Percentiles rank a stretch among this genome's conserved stretches.
phyloP scores from a whole-genome alignment of 2,797 vertebrate species.

The Molossus molossus region DNA sequence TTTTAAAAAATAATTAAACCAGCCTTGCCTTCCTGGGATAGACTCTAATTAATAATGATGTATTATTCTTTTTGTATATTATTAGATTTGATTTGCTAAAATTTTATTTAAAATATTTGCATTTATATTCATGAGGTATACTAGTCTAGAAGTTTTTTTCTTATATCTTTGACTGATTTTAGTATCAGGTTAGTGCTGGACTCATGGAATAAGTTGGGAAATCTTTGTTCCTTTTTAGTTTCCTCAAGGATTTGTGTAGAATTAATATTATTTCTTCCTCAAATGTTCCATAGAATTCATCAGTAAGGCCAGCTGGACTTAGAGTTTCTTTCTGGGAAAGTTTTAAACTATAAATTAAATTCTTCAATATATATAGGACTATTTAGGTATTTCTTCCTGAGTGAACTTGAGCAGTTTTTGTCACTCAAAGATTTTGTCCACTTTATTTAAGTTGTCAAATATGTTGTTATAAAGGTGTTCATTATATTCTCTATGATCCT shows the following conservation, averaged over 20 bases:
- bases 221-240: neutral
- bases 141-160: neutral
- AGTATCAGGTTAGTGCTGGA: neutral
- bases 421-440: neutral
- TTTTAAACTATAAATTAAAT: constrained; percentile 49
- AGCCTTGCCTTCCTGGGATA: neutral
- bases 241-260: neutral
- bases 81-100: constrained; percentile 43
- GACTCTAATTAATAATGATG: neutral
- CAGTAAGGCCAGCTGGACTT: neutral
- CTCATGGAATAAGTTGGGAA: neutral
- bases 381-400: constrained; percentile 37
- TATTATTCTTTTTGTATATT: constrained; percentile 21
- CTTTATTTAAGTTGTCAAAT: constrained; percentile 27
- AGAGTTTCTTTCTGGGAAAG: neutral
- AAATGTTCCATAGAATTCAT: constrained; percentile 12
- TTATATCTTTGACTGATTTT: constrained; percentile 1
- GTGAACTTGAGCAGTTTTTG: constrained; percentile 31
- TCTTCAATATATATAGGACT: neutral
- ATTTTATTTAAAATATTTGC: constrained; percentile 29
- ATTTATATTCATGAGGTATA: neutral
- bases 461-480: constrained; percentile 22
- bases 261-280: neutral
- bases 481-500: neutral
- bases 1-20: constrained; percentile 6